phyloP scores from a whole-genome alignment of 2,888 invertebrate genomes.

The Drosophila siamana region DNA sequence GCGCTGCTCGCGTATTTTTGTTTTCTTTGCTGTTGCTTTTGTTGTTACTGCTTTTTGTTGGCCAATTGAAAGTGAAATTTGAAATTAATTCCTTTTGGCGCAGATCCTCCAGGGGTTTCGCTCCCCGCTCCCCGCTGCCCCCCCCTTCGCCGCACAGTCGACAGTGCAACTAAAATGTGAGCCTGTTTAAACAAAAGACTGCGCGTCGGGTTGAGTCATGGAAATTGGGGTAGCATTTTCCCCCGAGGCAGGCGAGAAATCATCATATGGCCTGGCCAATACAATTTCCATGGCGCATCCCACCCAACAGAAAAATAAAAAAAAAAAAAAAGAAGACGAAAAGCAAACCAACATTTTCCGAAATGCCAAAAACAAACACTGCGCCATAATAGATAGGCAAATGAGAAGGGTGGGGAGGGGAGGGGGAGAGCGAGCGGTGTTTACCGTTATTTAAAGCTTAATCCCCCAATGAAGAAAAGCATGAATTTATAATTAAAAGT shows the following conservation, averaged over 20 bases:
- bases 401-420: background rate
- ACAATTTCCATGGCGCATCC: conserved; percentile 64
- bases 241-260: conserved; percentile 22
- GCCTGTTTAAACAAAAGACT: conserved; percentile 59
- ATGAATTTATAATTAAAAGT: conserved; percentile 81
- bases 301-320: background rate
- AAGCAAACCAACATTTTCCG: conserved; percentile 27
- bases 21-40: background rate
- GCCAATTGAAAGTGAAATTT: conserved; percentile 69
- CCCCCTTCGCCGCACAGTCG: background rate
- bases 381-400: conserved; percentile 24
- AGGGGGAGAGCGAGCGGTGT: conserved; percentile 37
- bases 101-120: conserved; percentile 13
- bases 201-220: conserved; percentile 7
- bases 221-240: background rate
- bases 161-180: conserved; percentile 39
- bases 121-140: background rate
- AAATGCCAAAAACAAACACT: conserved; percentile 61
- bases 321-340: background rate
- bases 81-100: conserved; percentile 66
- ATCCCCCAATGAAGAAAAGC: conserved; percentile 76
- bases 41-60: no score
- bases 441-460: conserved; percentile 80
- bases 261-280: conserved; percentile 64
- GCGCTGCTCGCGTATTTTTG: background rate